Percentiles rank a stretch among this genome's conserved stretches.
phyloP scores from a whole-genome alignment of 2,113 vertebrate species.

The Podilymbus podiceps region DNA sequence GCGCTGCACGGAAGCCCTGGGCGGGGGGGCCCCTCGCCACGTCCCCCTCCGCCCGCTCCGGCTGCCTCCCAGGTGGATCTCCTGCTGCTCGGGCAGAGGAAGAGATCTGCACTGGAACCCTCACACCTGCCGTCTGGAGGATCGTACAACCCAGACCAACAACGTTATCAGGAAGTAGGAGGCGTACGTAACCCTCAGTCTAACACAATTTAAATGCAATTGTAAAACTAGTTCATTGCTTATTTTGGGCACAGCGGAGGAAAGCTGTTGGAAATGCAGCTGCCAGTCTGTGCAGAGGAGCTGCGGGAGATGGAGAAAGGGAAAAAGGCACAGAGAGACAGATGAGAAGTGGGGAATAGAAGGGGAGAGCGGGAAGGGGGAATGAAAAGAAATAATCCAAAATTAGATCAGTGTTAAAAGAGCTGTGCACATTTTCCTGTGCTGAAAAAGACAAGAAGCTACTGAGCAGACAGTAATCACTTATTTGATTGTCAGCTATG shows the following conservation, averaged over 20 bases:
- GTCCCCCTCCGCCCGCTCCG: rapidly evolving
- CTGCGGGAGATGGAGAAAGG: neutral
- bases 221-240: neutral
- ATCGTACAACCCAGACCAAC: neutral
- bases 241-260: neutral
- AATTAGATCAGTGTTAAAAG: neutral
- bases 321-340: neutral
- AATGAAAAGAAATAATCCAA: neutral
- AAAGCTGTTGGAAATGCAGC: neutral
- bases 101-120: neutral
- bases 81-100: neutral
- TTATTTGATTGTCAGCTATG: neutral
- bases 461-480: neutral
- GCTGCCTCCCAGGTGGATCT: neutral
- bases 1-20: neutral
- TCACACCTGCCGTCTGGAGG: rapidly evolving
- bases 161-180: neutral
- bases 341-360: neutral
- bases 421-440: neutral
- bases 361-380: rapidly evolving
- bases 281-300: neutral
- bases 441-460: neutral
- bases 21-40: neutral
- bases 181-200: neutral
- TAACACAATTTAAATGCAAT: neutral